A percentile compares a stretch with the other conserved stretches of the same genome.
Evolutionary conservation across 1,140 invertebrate species (phyloP).

Genomic region (Drosophila pachea): DNA sequence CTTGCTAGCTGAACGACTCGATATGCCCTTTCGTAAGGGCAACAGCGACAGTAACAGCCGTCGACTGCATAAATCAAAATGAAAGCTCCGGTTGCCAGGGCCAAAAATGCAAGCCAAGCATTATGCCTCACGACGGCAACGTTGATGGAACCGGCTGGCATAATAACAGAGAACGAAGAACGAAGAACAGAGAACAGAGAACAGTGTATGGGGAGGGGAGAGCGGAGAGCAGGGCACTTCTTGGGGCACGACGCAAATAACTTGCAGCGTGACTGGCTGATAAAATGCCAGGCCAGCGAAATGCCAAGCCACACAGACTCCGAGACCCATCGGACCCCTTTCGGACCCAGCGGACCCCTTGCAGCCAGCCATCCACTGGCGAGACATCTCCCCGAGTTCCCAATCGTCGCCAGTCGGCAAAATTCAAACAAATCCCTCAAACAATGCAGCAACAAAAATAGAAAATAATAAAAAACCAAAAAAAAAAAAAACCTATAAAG

Average conservation of each 20-base stretch:
- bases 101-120: constrained; percentile 56
- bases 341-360: constrained; percentile 9
- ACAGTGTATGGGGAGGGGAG: too few relatives aligned
- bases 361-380: constrained; percentile 36
- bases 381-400: constrained; percentile 61
- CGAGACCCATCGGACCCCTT: constrained; percentile 8
- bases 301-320: constrained; percentile 36
- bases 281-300: constrained; percentile 60
- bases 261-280: constrained; percentile 71
- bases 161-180: constrained; percentile 63
- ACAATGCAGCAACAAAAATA: constrained; percentile 60
- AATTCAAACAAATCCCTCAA: constrained; percentile 76
- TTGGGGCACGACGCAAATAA: constrained; percentile 73
- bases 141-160: constrained; percentile 70
- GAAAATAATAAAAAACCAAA: constrained; percentile 24
- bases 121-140: constrained; percentile 28
- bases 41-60: constrained; percentile 56
- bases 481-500: constrained; percentile 25
- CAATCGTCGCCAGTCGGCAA: constrained; percentile 59
- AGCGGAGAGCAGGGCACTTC: neutral
- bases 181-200: neutral
- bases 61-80: constrained; percentile 69
- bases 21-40: neutral
- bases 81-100: constrained; percentile 53
- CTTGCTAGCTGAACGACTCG: neutral